phyloP scores from a whole-genome alignment of 2,113 vertebrate genomes.

The Takifugu flavidus region DNA sequence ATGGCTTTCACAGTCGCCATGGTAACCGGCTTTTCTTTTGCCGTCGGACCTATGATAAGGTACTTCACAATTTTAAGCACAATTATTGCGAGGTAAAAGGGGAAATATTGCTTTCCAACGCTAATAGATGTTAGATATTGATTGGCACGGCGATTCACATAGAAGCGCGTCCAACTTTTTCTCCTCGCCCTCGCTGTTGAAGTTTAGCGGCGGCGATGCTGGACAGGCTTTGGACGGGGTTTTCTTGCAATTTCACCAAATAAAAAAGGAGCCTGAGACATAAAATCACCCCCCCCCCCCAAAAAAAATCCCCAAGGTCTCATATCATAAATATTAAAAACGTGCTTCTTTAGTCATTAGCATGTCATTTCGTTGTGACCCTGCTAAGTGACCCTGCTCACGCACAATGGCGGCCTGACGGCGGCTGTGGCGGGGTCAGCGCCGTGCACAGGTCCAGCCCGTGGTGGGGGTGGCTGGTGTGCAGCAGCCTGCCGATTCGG shows the following conservation, averaged over 20 bases:
- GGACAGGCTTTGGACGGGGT: slow-evolving; percentile 19
- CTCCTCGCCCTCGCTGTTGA: slow-evolving; percentile 37
- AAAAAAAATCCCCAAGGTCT: slow-evolving; percentile 17
- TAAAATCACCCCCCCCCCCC: background rate
- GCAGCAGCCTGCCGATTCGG: slow-evolving; percentile 34
- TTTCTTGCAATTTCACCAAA: slow-evolving; percentile 8
- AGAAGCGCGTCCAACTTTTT: slow-evolving; percentile 56
- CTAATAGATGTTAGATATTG: slow-evolving; percentile 79
- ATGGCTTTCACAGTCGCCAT: slow-evolving; percentile 79
- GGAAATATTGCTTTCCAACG: slow-evolving; percentile 77
- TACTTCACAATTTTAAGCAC: slow-evolving; percentile 77
- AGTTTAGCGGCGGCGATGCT: slow-evolving; percentile 42
- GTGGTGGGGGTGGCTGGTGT: slow-evolving; percentile 28
- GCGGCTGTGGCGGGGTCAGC: slow-evolving; percentile 56
- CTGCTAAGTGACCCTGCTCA: slow-evolving; percentile 28
- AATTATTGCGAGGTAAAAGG: slow-evolving; percentile 77
- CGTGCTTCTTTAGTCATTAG: slow-evolving; percentile 44
- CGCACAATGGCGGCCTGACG: slow-evolving; percentile 45
- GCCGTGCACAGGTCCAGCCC: slow-evolving; percentile 42
- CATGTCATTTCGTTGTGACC: slow-evolving; percentile 42
- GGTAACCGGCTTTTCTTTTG: slow-evolving; percentile 76
- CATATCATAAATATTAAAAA: slow-evolving; percentile 41
- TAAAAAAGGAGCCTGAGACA: background rate
- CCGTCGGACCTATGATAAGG: slow-evolving; percentile 77
- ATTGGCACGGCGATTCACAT: slow-evolving; percentile 65